Base-by-base conservation (phyloP, 2,113 vertebrate genomes). In the Coryphaenoides rupestris region DNA sequence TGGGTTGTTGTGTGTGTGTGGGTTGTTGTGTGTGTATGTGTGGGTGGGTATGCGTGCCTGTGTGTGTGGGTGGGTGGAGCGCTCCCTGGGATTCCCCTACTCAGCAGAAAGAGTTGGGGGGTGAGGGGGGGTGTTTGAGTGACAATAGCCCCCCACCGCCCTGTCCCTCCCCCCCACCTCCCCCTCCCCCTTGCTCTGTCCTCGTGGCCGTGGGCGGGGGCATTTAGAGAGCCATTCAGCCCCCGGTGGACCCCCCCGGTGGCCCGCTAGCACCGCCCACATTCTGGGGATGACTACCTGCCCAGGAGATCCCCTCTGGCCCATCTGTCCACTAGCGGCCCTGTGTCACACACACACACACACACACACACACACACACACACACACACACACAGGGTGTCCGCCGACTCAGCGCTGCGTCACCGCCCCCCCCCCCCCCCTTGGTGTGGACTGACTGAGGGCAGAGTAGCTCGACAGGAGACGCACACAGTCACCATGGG, bases 221-320 rank as follows among this genome's bases (percentile, higher is more conserved):
- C 71, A 84, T 81, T 86, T 84, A 86, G 80, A 33, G 84, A 64
- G 66, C 73, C 76, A 79, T 87, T 86, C 83, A 85, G 73, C 79
- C 72, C 77, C 62, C 72, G 59, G 77, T 69, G 67, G 82, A 78
- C 74, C 69, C 84, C 78, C 85, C 77, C 55, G 2, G 21, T 66
- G 75, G 78, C 85, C 68, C 22, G 85, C 83, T 68, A 76, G 78
- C 86, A 67, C 21, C 85, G 83, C 69, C 79, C 72, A 64, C 88
- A 92, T 91, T 89, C 88, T 89, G 65, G 66, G 75, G 81, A 91
- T 92, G 79, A 87, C 89, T 91, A 90, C 89, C 90, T 89, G 87
- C 87, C 84, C 85, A 86, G 87, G 88, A 88, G 78, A 78, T 77
- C 75, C 70, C 71, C 70, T 83, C 63, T 33, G 66, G 64, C 80